phyloP scores from a whole-genome alignment of 2,797 vertebrate species.

The Cottoperca gobio region DNA sequence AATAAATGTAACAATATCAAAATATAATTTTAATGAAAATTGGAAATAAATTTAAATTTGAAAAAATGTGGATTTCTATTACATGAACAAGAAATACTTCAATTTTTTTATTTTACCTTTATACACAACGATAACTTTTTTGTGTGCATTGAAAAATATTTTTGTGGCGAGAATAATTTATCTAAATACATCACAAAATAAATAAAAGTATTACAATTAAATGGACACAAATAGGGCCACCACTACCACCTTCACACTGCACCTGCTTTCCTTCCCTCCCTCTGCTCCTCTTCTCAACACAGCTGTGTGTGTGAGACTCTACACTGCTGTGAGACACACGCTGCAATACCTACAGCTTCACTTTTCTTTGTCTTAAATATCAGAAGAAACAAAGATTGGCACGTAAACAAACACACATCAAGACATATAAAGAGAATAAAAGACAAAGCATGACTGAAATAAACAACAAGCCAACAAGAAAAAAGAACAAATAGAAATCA shows the following conservation, averaged over 20 bases:
- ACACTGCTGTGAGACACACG: slow-evolving; percentile 58
- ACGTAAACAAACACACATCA: slow-evolving; percentile 27
- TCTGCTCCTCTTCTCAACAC: slow-evolving; percentile 4
- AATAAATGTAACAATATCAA: too few species aligned
- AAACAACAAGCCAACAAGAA: slow-evolving; percentile 24
- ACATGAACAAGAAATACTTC: too few species aligned
- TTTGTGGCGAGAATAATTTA: too few species aligned
- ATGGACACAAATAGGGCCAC: neutral
- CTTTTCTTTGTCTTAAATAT: slow-evolving; percentile 27
- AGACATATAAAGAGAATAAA: slow-evolving; percentile 10
- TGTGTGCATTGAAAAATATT: too few species aligned
- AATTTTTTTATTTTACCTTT: too few species aligned
- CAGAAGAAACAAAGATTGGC: neutral
- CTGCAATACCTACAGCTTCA: slow-evolving; percentile 22
- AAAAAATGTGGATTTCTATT: too few species aligned
- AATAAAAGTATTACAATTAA: too few species aligned
- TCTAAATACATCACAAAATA: too few species aligned
- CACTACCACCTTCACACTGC: neutral
- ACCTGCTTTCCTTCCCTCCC: slow-evolving; percentile 2
- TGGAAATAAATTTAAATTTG: too few species aligned
- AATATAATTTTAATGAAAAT: too few species aligned
- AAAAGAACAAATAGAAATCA: slow-evolving; percentile 47
- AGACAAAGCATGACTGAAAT: slow-evolving; percentile 29
- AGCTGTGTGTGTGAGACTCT: neutral
- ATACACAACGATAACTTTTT: too few species aligned